Evolutionary conservation across 1,140 invertebrate species (phyloP).

Genomic region (Euwallacea similis): DNA sequence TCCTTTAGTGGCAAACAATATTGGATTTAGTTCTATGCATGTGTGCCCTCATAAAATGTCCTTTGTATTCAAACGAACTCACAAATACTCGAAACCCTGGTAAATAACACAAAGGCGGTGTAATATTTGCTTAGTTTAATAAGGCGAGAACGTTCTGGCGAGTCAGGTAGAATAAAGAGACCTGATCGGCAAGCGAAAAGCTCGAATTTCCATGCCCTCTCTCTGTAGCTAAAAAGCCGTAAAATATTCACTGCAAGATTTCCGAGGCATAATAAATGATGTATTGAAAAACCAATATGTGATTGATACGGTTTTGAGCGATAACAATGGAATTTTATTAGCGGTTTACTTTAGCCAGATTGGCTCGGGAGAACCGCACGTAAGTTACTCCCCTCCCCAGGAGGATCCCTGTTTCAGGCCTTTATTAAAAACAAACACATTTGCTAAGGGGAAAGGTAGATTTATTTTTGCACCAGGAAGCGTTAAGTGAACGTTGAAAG

Average conservation of each 20-base stretch:
- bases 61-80: conserved; percentile 32
- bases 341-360: conserved; percentile 30
- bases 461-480: conserved; percentile 24
- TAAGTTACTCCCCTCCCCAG: conserved; percentile 13
- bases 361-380: conserved; percentile 18
- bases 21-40: conserved; percentile 20
- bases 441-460: conserved; percentile 28
- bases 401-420: conserved; percentile 22
- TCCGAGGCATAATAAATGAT: conserved; percentile 26
- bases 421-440: conserved; percentile 38
- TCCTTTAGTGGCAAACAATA: conserved; percentile 5
- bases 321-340: conserved; percentile 38
- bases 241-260: conserved; percentile 33
- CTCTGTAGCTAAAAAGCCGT: neutral
- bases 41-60: conserved; percentile 19
- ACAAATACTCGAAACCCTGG: conserved; percentile 25
- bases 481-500: conserved; percentile 24
- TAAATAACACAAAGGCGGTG: conserved; percentile 32
- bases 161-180: conserved; percentile 26
- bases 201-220: conserved; percentile 27
- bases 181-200: conserved; percentile 33
- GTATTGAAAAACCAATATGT: conserved; percentile 36
- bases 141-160: conserved; percentile 26
- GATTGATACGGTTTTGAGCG: conserved; percentile 35
- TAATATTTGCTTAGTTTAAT: conserved; percentile 35